These are phyloP conservation scores for Suricata suricatta DNA, from an alignment of 2,113 vertebrate species.

Conservation along the genomic window DNA sequence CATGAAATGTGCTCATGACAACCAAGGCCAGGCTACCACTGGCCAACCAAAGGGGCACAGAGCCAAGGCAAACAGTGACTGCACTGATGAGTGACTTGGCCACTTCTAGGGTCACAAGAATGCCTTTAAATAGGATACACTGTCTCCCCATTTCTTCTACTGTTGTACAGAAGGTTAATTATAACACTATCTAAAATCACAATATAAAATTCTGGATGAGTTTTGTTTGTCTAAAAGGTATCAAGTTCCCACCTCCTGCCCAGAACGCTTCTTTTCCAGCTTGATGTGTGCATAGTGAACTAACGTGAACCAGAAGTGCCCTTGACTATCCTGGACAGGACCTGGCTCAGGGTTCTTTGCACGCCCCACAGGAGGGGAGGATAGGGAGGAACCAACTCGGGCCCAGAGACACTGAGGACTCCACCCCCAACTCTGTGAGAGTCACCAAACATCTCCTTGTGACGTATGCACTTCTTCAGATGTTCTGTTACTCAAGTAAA, in stretches of 20 bases:
- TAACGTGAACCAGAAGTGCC: background rate
- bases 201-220: background rate
- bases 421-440: background rate
- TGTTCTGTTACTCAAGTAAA: constrained; percentile 66
- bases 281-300: background rate
- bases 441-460: background rate
- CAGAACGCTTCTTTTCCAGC: background rate
- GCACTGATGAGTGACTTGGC: background rate
- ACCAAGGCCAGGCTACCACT: background rate
- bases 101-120: background rate
- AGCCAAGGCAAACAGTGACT: background rate
- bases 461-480: constrained; percentile 29
- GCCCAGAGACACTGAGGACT: background rate
- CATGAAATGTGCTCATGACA: background rate
- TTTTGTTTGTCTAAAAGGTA: background rate
- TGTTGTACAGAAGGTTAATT: background rate
- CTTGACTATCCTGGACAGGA: background rate
- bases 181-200: background rate
- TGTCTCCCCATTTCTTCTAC: background rate
- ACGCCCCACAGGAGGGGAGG: too few species aligned
- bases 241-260: background rate
- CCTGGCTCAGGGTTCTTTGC: background rate
- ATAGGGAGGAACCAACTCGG: background rate
- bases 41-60: accelerated
- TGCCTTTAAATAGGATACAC: background rate